These are phyloP conservation scores for Drosophila subobscura DNA, from an alignment of 1,140 invertebrate species.

Conservation along the genomic window DNA sequence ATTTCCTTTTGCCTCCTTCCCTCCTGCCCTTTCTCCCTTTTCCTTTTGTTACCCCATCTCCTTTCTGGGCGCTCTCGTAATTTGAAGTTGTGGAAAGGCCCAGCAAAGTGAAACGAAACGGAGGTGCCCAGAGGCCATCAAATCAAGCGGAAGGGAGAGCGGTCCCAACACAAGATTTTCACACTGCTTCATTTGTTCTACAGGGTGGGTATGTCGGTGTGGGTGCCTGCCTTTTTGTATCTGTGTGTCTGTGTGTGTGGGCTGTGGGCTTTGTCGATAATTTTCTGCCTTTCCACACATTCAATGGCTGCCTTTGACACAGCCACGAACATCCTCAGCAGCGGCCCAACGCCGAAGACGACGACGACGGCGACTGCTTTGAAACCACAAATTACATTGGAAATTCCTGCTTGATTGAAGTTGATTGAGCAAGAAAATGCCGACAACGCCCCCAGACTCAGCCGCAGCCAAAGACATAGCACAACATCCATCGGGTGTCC, in stretches of 20 bases:
- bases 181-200: slow-evolving; percentile 74
- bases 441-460: slow-evolving; percentile 62
- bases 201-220: slow-evolving; percentile 25
- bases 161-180: slow-evolving; percentile 61
- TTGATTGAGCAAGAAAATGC: slow-evolving; percentile 82
- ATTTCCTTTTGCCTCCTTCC: slow-evolving; percentile 49
- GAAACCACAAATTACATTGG: slow-evolving; percentile 77
- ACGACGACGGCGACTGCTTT: slow-evolving; percentile 31
- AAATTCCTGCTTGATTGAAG: slow-evolving; percentile 81
- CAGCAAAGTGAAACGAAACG: slow-evolving; percentile 24
- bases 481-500: slow-evolving; percentile 14
- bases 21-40: not conserved
- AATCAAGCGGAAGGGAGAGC: slow-evolving; percentile 71
- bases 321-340: slow-evolving; percentile 49
- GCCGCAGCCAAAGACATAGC: slow-evolving; percentile 23
- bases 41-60: no score
- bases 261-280: slow-evolving; percentile 69
- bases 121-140: slow-evolving; percentile 61
- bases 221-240: slow-evolving; percentile 4
- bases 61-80: slow-evolving; percentile 19
- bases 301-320: slow-evolving; percentile 68
- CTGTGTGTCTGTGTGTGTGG: slow-evolving; percentile 10
- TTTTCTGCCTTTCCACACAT: slow-evolving; percentile 79
- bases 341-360: no score
- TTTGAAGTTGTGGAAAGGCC: slow-evolving; percentile 47